Conservation (phyloP, 37 sponge, comb jelly and placozoan genomes). For the Agelas oroides region DNA sequence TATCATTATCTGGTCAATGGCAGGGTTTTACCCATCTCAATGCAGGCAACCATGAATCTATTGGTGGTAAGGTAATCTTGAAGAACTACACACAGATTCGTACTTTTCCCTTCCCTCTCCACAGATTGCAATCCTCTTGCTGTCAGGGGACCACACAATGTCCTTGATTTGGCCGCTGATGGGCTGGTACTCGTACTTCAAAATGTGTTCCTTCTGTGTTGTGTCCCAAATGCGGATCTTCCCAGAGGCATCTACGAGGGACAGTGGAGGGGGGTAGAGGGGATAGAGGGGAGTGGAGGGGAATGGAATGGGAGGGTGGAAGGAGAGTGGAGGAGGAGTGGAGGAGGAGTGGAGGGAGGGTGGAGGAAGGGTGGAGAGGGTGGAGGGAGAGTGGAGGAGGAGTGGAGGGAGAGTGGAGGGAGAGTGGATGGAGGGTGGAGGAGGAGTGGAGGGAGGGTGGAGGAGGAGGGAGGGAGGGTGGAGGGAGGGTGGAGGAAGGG, state of each 20-base stretch:
- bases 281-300: neutral
- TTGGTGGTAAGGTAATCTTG: too few relatives aligned
- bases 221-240: conserved; percentile 99
- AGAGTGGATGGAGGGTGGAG: neutral
- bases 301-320: too few relatives aligned
- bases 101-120: conserved; percentile 94
- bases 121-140: conserved; percentile 93
- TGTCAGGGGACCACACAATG: conserved; percentile 95
- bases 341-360: too few relatives aligned
- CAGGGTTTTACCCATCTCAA: too few relatives aligned
- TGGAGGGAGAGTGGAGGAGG: neutral
- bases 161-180: conserved; percentile 92
- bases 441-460: too few relatives aligned
- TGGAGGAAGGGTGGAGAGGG: too few relatives aligned
- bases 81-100: too few relatives aligned
- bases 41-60: too few relatives aligned
- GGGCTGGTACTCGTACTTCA: conserved; percentile 91
- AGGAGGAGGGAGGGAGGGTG: neutral
- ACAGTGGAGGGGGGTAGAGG: too few relatives aligned
- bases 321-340: too few relatives aligned
- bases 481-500: neutral
- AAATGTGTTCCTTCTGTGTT: conserved; percentile 93
- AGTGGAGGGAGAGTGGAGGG: neutral
- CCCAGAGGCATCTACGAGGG: conserved; percentile 74
- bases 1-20: too few relatives aligned